Evolutionary conservation across 2,888 invertebrate species (phyloP).

Genomic region (Druceiella hillmani): DNA sequence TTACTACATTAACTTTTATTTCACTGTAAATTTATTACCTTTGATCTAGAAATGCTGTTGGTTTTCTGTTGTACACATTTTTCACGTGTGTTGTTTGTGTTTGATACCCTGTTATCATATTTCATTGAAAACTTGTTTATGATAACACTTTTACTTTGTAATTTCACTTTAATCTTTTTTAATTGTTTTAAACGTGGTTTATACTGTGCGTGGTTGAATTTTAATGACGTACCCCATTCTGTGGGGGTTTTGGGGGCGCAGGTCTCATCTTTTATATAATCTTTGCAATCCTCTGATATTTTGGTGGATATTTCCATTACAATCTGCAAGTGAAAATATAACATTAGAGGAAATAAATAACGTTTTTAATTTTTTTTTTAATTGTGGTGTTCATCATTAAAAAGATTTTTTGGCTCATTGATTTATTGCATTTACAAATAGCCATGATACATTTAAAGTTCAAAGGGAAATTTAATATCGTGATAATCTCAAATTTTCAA

Average conservation of each 20-base stretch:
- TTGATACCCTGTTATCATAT: conserved; percentile 29
- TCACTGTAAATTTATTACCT: conserved; percentile 2
- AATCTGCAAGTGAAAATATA: conserved; percentile 37
- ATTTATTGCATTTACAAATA: too few relatives aligned
- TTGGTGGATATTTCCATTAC: conserved; percentile 43
- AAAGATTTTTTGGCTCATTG: too few relatives aligned
- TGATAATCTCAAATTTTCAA: too few relatives aligned
- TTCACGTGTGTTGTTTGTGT: not conserved
- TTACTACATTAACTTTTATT: too few relatives aligned
- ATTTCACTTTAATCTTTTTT: conserved; percentile 36
- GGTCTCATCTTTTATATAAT: conserved; percentile 37
- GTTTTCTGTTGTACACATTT: too few relatives aligned
- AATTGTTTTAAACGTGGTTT: conserved; percentile 37
- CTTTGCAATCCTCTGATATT: conserved; percentile 45
- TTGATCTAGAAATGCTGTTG: not conserved
- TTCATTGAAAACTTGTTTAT: conserved; percentile 50
- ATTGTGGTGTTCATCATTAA: too few relatives aligned
- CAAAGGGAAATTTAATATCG: too few relatives aligned
- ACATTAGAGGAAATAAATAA: not conserved
- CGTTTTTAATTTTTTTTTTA: not conserved
- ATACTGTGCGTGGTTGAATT: conserved; percentile 40
- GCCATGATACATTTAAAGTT: too few relatives aligned
- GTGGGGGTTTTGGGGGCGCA: conserved; percentile 33
- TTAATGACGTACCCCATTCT: conserved; percentile 44
- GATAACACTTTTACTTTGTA: conserved; percentile 36